Evolutionary conservation across 2,888 invertebrate species (phyloP).

Genomic region (Noctua janthina): DNA sequence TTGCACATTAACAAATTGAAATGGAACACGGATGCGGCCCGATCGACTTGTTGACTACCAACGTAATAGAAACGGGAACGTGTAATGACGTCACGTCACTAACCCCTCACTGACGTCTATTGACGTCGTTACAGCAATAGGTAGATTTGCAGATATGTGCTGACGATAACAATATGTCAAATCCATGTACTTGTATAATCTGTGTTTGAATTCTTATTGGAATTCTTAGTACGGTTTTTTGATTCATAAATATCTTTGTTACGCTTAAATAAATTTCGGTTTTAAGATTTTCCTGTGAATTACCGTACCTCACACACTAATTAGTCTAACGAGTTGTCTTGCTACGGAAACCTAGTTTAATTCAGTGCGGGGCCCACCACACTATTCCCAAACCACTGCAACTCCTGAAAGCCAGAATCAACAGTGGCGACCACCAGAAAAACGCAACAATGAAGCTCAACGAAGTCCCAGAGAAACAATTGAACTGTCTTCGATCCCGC

Average conservation of each 20-base stretch:
- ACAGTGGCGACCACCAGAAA: no score
- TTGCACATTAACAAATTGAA: conserved; percentile 2
- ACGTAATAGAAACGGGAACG: conserved; percentile 10
- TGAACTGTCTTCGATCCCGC: no score
- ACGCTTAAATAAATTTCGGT: background rate
- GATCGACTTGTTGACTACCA: background rate
- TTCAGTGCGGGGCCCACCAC: background rate
- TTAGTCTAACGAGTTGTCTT: background rate
- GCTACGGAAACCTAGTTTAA: background rate
- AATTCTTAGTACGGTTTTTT: background rate
- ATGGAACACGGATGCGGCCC: conserved; percentile 6
- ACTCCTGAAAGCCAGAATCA: no score
- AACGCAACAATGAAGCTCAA: no score
- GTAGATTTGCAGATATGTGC: background rate
- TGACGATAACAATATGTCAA: background rate
- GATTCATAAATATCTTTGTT: background rate
- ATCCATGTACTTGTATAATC: background rate
- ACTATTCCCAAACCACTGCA: no score
- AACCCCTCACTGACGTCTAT: background rate
- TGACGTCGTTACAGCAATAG: background rate
- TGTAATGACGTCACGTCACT: background rate
- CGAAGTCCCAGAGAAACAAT: no score
- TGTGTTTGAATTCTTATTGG: background rate
- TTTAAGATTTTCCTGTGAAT: background rate
- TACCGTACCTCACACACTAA: background rate